Percentiles rank a stretch among this genome's conserved stretches.
phyloP scores from a whole-genome alignment of 1,140 invertebrate genomes.

The Lanistes nyassanus region DNA sequence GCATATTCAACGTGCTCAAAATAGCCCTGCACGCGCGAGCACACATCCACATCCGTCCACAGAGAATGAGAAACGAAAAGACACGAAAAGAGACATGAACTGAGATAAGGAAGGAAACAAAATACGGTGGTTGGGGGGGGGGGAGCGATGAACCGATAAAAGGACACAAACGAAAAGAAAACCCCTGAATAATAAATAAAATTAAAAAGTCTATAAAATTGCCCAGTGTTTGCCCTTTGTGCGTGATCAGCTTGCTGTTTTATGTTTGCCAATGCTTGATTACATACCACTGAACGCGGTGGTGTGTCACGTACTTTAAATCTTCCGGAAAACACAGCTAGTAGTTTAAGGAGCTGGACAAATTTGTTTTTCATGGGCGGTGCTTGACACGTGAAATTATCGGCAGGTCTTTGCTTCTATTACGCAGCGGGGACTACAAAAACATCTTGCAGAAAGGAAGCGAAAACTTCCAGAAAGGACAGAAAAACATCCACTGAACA shows the following conservation, averaged over 20 bases:
- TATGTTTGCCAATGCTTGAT: too few species aligned
- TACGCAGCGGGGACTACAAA: too few species aligned
- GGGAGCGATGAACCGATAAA: neutral
- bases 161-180: neutral
- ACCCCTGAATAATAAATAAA: neutral
- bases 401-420: neutral
- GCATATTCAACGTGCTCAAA: neutral
- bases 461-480: neutral
- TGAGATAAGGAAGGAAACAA: neutral
- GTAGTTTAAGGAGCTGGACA: too few species aligned
- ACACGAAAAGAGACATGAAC: neutral
- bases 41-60: slow-evolving; percentile 5
- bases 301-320: too few species aligned
- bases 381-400: too few species aligned
- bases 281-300: too few species aligned
- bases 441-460: neutral
- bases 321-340: too few species aligned
- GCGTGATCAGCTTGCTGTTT: too few species aligned
- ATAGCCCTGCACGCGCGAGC: neutral
- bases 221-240: too few species aligned
- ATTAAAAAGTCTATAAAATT: too few species aligned
- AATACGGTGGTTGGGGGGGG: neutral
- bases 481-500: neutral
- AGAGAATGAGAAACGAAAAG: neutral
- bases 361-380: too few species aligned